phyloP scores from a whole-genome alignment of 30 jellyfish, hydroid and myxozoan genomes.

The Haliclystus octoradiatus region DNA sequence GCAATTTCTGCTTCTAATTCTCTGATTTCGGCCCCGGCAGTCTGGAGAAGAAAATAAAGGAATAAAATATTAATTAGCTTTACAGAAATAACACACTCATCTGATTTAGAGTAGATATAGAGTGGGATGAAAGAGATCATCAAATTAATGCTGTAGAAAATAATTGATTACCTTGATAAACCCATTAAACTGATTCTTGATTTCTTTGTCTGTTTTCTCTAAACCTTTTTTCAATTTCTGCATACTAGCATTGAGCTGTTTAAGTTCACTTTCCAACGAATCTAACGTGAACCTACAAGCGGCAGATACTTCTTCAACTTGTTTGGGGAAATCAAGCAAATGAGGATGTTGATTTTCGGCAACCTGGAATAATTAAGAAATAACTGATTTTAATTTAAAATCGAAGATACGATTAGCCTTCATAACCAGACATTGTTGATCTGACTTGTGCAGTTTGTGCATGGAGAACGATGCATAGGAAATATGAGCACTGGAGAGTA shows the following conservation, averaged over 20 bases:
- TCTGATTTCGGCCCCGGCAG: constrained; percentile 30
- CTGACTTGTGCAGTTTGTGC: too few species aligned
- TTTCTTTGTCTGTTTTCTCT: constrained; percentile 48
- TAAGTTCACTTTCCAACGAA: constrained; percentile 58
- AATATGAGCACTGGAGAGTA: too few species aligned
- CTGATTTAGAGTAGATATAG: too few species aligned
- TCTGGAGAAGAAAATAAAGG: constrained; percentile 14
- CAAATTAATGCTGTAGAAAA: too few species aligned
- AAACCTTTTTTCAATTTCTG: constrained; percentile 33
- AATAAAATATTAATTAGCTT: too few species aligned
- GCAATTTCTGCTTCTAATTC: constrained; percentile 34
- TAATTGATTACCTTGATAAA: constrained; percentile 40
- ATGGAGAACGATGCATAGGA: too few species aligned
- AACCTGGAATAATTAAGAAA: too few species aligned
- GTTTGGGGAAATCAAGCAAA: constrained; percentile 53
- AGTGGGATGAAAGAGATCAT: too few species aligned
- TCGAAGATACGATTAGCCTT: too few species aligned
- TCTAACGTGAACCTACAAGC: constrained; percentile 67
- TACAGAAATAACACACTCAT: too few species aligned
- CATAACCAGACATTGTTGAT: too few species aligned
- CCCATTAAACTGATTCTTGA: constrained; percentile 33
- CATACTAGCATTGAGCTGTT: constrained; percentile 28
- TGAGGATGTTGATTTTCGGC: constrained; percentile 55
- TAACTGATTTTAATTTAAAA: too few species aligned
- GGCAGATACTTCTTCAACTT: constrained; percentile 17